Conservation (phyloP, 2,888 invertebrate genomes). For the Tetheella fluctuosa region DNA sequence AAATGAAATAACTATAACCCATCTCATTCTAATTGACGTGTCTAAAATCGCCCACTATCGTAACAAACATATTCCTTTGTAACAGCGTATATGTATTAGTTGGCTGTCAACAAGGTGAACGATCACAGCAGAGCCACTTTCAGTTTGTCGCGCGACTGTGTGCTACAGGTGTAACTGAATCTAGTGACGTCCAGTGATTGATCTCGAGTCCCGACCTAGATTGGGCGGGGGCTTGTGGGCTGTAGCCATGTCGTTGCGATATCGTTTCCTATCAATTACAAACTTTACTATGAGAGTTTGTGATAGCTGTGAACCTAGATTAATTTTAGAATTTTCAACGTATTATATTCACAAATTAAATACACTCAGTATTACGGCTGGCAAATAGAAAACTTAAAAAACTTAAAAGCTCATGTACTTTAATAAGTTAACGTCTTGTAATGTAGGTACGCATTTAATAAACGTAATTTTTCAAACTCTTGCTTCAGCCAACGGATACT, state of each 20-base stretch:
- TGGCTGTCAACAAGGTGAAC: background rate
- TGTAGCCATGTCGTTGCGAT: slow-evolving; percentile 6
- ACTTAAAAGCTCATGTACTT: background rate
- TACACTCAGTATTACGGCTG: background rate
- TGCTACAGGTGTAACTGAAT: background rate
- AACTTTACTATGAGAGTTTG: background rate
- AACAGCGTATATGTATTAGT: background rate
- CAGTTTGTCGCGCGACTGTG: background rate
- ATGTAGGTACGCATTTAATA: background rate
- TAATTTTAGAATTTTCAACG: background rate
- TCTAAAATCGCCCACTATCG: background rate
- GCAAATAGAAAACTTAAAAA: background rate
- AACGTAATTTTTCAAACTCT: background rate
- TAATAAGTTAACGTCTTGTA: background rate
- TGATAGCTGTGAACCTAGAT: background rate
- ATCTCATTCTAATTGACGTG: no score
- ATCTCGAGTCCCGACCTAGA: background rate
- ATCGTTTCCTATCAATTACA: background rate
- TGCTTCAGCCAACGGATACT: background rate
- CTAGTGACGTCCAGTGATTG: background rate
- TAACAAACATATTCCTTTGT: background rate
- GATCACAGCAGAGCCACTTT: background rate
- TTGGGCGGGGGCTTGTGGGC: background rate
- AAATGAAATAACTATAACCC: no score
- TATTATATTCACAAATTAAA: background rate